Conservation (phyloP, 2,888 invertebrate genomes). For the Heliconius ismenius region DNA sequence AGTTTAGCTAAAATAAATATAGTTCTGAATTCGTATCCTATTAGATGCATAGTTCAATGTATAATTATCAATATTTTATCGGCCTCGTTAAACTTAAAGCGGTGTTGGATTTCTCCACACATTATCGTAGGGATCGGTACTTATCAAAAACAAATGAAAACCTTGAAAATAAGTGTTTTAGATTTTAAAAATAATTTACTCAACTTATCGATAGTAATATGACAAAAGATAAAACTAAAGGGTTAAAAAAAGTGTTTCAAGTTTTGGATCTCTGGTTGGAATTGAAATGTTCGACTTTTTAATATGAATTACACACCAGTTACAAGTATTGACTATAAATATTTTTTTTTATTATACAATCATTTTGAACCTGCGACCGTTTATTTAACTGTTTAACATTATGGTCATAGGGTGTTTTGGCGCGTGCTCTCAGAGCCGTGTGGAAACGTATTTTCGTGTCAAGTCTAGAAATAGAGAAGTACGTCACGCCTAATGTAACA, state of each 20-base stretch:
- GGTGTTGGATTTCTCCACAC: background rate
- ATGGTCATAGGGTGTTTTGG: conserved; percentile 30
- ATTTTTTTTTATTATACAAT: background rate
- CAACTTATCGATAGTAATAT: no score
- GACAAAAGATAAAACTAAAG: no score
- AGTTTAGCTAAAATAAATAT: background rate
- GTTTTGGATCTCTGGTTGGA: no score
- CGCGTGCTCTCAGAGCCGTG: conserved; percentile 54
- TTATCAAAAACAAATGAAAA: no score
- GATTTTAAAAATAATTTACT: no score
- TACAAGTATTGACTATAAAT: background rate
- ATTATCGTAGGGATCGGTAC: background rate
- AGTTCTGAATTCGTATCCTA: background rate
- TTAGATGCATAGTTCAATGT: background rate
- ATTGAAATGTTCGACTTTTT: background rate
- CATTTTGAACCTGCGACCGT: conserved; percentile 5
- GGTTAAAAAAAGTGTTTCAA: no score
- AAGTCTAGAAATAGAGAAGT: conserved; percentile 43
- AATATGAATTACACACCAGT: background rate
- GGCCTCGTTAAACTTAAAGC: background rate
- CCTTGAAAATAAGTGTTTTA: no score
- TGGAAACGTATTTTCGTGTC: conserved; percentile 64
- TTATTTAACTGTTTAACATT: background rate
- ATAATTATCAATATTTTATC: background rate
- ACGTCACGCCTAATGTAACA: conserved; percentile 36